Evolutionary conservation across 1,140 invertebrate species (phyloP), one percentile per base, ranked within the genome.

Genomic region (Zaprionus vittiger): DNA sequence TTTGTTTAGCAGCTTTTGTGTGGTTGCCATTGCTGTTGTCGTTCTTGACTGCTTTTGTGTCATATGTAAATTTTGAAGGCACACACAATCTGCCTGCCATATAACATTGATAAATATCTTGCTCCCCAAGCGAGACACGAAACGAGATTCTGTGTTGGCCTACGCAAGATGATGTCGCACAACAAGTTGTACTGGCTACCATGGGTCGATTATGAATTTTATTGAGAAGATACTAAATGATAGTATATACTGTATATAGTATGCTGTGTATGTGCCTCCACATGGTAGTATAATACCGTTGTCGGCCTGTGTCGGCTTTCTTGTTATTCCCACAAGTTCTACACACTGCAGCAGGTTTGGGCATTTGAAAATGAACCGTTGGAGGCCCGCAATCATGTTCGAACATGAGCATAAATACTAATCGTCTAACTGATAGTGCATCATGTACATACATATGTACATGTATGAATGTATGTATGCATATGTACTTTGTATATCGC

Each of bases 101-200:
- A 64, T 65, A 71, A 41, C 60, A 64, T 59, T 80, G 78, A 77
- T 78, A 78, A 63, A 74, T 75, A 67, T 67, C 64, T 37, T 31
- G 26, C 22, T 7, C 75, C 37, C 11, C 14, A 55, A 12, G 4
- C 37, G 31, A 26, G 17, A 20, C 56, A 64, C 37, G 38, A 70
- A 80, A 83, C 83, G 52, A 83, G 83, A 87, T 87, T 87, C 83
- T 83, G 85, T 75, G 41, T 73, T 75, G 63, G 73, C 70, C 83
- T 78, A 77, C 77, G 62, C 77, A 24, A 26, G 56, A 41, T 52
- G 56, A 41, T 52, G 34, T 59, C 49, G 57, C 75, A 80, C 83
- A 87, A 87, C 83, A 89, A 87, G 83, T 87, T 86, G 59, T 77
- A 57, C 83, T 77, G 71, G 84, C 82, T 87, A 77, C 37, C 15